Evolutionary conservation across 2,888 invertebrate genomes (phyloP), one percentile per base, ranked within the genome.

Genomic region (Theristus sp.): DNA sequence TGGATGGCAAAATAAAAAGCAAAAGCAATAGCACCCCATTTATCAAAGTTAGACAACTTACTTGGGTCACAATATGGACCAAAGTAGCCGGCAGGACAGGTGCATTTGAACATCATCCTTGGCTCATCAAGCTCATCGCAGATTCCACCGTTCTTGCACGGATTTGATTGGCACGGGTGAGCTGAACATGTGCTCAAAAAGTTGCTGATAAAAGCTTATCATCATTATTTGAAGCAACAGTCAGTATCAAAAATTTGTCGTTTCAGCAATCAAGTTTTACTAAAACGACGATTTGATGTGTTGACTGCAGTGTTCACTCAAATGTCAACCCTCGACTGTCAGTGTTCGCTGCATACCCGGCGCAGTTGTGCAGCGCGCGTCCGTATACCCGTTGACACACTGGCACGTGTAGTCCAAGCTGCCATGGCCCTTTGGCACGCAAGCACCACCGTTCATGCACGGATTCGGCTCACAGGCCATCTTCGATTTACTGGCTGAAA

Each of bases 141-240:
- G 2, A 65, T 67, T 25, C 68, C 71, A 52, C 66, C 65, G 62
- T 71, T 70, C 57, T 66, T 61, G 55, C 71, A 71, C 1, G 71
- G 71, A 62, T 64, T 62, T n/a, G 60, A 61, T 25, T 65, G 65
- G 58, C 70, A 70, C 17, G 66, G 27, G 28, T 55, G 22, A 6
- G 6, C 52, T 52, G 52, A n/a, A 22, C 61, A 55, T 66, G 60
- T 29, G 53, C 47, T 58, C 61, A 13, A 52, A 52, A 52, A 52
- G 53, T 17, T 24, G 24, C 53, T 17, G 10, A 46, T 22, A 46
- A 46, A 46, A 22, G 10, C n/a, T n/a, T n/a, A n/a, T n/a, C n/a
- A n/a, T n/a, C n/a, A n/a, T n/a, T n/a, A n/a, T n/a, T n/a, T n/a
- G n/a, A n/a, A n/a, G n/a, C n/a, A n/a, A n/a, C n/a, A n/a, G n/a